These are phyloP conservation scores for Axinella damicornis DNA, from an alignment of 37 sponge, comb jelly and placozoan genomes.

Conservation along the genomic window DNA sequence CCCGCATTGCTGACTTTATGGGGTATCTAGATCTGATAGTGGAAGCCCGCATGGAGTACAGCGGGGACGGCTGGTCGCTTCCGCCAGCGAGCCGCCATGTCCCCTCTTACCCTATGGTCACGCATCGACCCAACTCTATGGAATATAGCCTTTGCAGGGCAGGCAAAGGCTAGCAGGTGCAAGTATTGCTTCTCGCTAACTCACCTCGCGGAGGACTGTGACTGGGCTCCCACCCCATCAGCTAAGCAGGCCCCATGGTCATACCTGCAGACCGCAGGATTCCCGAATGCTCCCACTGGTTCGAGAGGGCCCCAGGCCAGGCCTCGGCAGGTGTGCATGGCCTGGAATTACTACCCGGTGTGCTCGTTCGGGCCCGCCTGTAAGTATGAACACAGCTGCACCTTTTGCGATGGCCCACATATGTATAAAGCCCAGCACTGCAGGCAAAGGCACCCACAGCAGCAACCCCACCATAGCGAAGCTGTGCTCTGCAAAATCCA, in stretches of 20 bases:
- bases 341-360: conserved; percentile 19
- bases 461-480: neutral
- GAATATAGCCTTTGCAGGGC: conserved; percentile 26
- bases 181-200: conserved; percentile 32
- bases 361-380: no score
- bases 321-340: neutral
- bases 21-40: neutral
- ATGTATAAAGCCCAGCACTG: conserved; percentile 18
- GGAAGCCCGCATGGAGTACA: conserved; percentile 14
- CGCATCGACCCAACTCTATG: conserved; percentile 5
- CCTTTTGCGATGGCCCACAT: neutral
- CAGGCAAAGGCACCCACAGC: neutral
- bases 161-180: conserved; percentile 9
- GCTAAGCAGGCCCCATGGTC: no score
- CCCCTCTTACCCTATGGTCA: neutral
- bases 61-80: no score
- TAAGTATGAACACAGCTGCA: conserved; percentile 15
- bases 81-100: conserved; percentile 17
- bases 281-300: neutral
- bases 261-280: no score
- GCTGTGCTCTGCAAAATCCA: neutral
- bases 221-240: neutral
- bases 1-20: neutral
- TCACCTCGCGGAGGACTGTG: conserved; percentile 11
- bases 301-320: neutral